Base-by-base conservation (phyloP, 2,888 invertebrate genomes). In the Drosophila yooni region DNA sequence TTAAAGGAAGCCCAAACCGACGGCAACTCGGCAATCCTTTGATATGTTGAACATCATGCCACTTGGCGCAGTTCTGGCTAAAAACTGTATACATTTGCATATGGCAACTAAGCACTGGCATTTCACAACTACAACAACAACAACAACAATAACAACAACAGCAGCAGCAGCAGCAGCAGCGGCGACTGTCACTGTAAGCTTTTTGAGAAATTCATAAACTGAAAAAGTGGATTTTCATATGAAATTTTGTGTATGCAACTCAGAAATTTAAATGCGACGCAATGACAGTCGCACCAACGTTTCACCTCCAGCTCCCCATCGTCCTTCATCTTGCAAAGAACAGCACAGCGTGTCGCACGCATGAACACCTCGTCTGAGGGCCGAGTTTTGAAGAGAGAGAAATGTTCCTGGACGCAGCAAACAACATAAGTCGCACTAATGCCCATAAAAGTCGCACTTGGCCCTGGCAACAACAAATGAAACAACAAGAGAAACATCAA, bases 191-290 rank as follows among this genome's bases (percentile, higher is more conserved):
- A 86, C 76, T 89, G 68, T 70, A 74, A 89, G 85, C 89, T 86
- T 86, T 85, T 89, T 84, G 88, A 88, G 85, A 86, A 86, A 86
- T 86, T 86, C 85, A 88, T 86, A 86, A 89, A 86, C 89, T 86
- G 89, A 86, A 86, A 85, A 89, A 86, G 85, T 86, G 85, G 85
- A 89, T 86, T 89, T 86, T 86, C 85, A 88, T 86, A 86, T 82
- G 85, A 86, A 86, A 86, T 86, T 87, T 73, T 83, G 82, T 81
- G 72, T 69, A 73, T 71, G 71, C 79, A 81, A 76, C 83, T 84
- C 81, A 89, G 85, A 86, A 88, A 89, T 89, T 89, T 89, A 85
- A 85, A 89, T 89, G 88, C 68, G 80, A 64, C 71, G 71, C 81
- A 83, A 64, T 89, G 85, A 87, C 85, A 89, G 84, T 56, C 68